Conservation (phyloP, 2,797 vertebrate species). For the Chelon auratus region DNA sequence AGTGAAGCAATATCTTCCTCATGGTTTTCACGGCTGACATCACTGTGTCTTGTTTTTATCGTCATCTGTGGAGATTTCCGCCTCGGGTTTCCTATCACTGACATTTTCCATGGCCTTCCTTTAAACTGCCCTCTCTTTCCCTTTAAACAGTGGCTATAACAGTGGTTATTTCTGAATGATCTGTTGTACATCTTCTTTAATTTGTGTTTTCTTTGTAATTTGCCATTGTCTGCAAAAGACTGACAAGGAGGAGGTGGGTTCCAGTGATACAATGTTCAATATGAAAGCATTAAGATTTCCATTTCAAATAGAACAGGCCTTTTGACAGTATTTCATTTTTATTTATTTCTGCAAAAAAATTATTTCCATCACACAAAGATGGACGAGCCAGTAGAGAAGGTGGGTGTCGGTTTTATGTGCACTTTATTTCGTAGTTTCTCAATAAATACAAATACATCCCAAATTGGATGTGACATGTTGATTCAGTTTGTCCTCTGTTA, state of each 20-base stretch:
- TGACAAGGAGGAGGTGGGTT: slow-evolving; percentile 70
- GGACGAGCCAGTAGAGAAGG: slow-evolving; percentile 67
- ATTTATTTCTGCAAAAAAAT: slow-evolving; percentile 13
- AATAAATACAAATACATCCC: slow-evolving; percentile 8
- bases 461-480: slow-evolving; percentile 13
- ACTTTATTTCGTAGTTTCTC: slow-evolving; percentile 10
- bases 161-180: neutral
- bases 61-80: slow-evolving; percentile 41
- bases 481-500: slow-evolving; percentile 40
- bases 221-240: slow-evolving; percentile 49
- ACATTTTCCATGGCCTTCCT: slow-evolving; percentile 25
- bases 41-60: slow-evolving; percentile 12
- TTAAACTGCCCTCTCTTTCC: slow-evolving; percentile 6
- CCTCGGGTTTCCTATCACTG: neutral
- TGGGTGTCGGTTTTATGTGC: slow-evolving; percentile 46
- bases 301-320: neutral
- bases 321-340: slow-evolving; percentile 30
- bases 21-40: slow-evolving; percentile 31
- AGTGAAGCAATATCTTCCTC: slow-evolving; percentile 5
- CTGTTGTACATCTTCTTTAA: slow-evolving; percentile 12
- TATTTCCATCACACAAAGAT: slow-evolving; percentile 56
- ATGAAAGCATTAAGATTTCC: slow-evolving; percentile 1
- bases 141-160: neutral
- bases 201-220: slow-evolving; percentile 34
- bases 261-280: neutral